Percentiles rank a stretch among this genome's conserved stretches.
Evolutionary conservation across 2,113 vertebrate genomes (phyloP).

Genomic region (Oncorhynchus masou): DNA sequence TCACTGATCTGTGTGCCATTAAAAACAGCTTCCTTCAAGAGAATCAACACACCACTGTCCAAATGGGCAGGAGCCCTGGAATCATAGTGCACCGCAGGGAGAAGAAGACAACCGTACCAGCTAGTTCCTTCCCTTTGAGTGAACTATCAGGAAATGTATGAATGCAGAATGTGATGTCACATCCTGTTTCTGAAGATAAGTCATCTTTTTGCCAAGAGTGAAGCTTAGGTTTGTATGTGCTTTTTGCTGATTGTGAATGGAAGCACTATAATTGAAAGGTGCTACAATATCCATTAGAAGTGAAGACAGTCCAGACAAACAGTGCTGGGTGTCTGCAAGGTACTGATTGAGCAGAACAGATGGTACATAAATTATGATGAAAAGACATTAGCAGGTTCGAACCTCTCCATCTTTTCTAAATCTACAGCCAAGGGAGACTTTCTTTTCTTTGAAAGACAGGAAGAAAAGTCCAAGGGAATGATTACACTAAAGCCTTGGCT

Average conservation of each 20-base stretch:
- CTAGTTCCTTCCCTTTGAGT: conserved; percentile 45
- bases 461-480: conserved; percentile 52
- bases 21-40: conserved; percentile 62
- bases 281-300: conserved; percentile 64
- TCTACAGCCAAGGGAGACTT: conserved; percentile 73
- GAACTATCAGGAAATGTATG: conserved; percentile 10
- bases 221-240: not conserved
- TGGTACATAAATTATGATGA: conserved; percentile 74
- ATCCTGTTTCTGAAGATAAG: conserved; percentile 8
- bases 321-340: conserved; percentile 62
- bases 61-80: conserved; percentile 50
- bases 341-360: conserved; percentile 73
- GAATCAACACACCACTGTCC: conserved; percentile 41
- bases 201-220: not conserved
- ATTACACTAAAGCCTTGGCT: conserved; percentile 63
- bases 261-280: conserved; percentile 40
- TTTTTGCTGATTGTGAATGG: conserved; percentile 23
- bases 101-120: conserved; percentile 35
- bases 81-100: conserved; percentile 51
- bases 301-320: conserved; percentile 47
- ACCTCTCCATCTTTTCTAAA: conserved; percentile 63
- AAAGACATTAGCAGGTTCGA: conserved; percentile 68
- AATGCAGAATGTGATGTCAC: not conserved
- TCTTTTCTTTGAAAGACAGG: conserved; percentile 72
- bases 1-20: conserved; percentile 60